phyloP scores from a whole-genome alignment of 2,888 invertebrate genomes.

The Notodonta dromedarius region DNA sequence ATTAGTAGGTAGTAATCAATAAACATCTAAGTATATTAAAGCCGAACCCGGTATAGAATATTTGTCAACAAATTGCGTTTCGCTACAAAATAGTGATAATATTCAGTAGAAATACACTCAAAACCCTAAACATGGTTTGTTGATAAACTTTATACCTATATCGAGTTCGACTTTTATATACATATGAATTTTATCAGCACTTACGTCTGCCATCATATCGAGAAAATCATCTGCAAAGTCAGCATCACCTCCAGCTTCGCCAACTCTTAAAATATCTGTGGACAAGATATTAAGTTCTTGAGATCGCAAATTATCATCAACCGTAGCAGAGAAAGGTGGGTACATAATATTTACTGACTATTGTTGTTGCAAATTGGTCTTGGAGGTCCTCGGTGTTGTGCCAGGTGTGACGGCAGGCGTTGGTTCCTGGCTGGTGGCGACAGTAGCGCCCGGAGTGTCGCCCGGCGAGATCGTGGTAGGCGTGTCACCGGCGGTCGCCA shows the following conservation, averaged over 20 bases:
- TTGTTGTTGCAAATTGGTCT: conserved; percentile 24
- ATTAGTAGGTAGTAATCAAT: conserved; percentile 3
- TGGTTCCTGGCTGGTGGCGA: neutral
- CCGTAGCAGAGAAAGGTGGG: neutral
- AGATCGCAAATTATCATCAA: neutral
- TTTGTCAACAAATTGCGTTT: too few relatives aligned
- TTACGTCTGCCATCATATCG: conserved; percentile 71
- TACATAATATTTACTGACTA: conserved; percentile 15
- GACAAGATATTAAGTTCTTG: conserved; percentile 16
- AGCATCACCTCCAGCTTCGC: conserved; percentile 44
- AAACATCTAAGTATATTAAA: neutral
- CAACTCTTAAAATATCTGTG: conserved; percentile 26
- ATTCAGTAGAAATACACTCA: too few relatives aligned
- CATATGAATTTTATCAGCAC: conserved; percentile 27
- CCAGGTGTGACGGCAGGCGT: conserved; percentile 7
- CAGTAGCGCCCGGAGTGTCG: conserved; percentile 8
- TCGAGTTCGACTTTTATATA: too few relatives aligned
- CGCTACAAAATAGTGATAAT: too few relatives aligned
- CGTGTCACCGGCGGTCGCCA: conserved; percentile 3
- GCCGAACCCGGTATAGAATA: too few relatives aligned
- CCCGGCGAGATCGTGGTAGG: conserved; percentile 11
- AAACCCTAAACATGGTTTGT: too few relatives aligned
- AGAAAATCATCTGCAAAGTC: conserved; percentile 67
- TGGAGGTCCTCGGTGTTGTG: conserved; percentile 26
- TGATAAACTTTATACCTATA: too few relatives aligned